Conservation (phyloP, 2,113 vertebrate genomes). For the Pangasianodon hypophthalmus region DNA sequence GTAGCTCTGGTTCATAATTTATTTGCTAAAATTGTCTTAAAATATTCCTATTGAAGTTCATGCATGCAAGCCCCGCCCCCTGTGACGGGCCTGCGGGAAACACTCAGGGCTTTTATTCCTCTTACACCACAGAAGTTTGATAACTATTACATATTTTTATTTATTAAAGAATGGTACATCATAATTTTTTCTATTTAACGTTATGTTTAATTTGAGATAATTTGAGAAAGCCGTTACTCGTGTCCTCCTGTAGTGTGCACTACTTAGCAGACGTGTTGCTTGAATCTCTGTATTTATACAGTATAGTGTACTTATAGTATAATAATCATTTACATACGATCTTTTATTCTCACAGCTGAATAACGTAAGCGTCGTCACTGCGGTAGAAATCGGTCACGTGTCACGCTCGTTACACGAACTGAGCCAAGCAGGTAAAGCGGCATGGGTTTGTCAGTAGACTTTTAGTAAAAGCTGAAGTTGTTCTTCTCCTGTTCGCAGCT, state of each 20-base stretch:
- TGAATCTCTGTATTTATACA: neutral
- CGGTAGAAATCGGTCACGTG: neutral
- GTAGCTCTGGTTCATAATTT: too few relatives aligned
- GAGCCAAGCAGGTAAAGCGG: neutral
- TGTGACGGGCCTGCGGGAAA: neutral
- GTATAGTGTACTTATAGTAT: too few relatives aligned
- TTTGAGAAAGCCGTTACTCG: too few relatives aligned
- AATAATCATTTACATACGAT: neutral
- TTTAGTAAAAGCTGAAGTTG: neutral
- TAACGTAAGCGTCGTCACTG: neutral
- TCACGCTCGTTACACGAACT: neutral
- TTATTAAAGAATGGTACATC: neutral
- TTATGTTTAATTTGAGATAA: neutral
- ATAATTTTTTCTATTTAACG: neutral
- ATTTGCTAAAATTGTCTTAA: neutral
- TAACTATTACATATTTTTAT: neutral
- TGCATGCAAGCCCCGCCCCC: neutral
- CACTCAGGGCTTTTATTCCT: neutral
- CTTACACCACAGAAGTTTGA: neutral
- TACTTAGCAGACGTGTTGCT: too few relatives aligned
- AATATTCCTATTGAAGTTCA: neutral
- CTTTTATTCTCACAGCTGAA: neutral
- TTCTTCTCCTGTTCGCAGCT: slow-evolving; percentile 73
- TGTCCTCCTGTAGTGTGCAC: too few relatives aligned
- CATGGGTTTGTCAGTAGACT: neutral